These are phyloP conservation scores for Drosophila kambysellisi DNA, from an alignment of 2,888 invertebrate species.

Conservation along the genomic window DNA sequence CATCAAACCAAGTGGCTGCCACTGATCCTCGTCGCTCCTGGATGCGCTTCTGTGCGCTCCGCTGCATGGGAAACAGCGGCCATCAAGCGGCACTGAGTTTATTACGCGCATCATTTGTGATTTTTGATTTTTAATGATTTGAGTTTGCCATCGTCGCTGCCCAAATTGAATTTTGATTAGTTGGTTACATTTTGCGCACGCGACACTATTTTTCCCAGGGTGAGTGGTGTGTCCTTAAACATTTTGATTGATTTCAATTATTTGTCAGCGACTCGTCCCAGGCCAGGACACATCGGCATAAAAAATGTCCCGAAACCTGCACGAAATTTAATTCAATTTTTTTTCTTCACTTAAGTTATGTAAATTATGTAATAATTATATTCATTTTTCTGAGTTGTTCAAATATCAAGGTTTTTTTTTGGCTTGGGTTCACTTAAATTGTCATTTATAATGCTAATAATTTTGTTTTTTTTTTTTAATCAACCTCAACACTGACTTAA, in stretches of 20 bases:
- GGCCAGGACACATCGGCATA: constrained; percentile 11
- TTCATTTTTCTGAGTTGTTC: not conserved
- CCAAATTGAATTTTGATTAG: constrained; percentile 83
- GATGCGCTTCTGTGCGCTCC: constrained; percentile 19
- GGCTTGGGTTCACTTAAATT: not conserved
- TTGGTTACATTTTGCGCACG: constrained; percentile 53
- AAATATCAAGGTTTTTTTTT: not conserved
- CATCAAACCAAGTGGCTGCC: constrained; percentile 61
- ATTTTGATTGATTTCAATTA: constrained; percentile 80
- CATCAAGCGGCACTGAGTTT: constrained; percentile 50
- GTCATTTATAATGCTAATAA: not conserved
- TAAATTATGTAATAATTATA: constrained; percentile 30
- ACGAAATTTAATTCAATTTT: not conserved
- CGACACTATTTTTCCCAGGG: constrained; percentile 19
- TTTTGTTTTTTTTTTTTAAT: no score
- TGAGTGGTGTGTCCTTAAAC: constrained; percentile 29
- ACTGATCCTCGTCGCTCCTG: constrained; percentile 21
- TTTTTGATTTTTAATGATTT: constrained; percentile 82
- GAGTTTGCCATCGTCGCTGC: constrained; percentile 1
- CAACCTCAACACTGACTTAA: not conserved
- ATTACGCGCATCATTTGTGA: constrained; percentile 83
- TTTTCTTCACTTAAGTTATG: constrained; percentile 26
- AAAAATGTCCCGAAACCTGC: not conserved
- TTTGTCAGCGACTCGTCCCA: constrained; percentile 64
- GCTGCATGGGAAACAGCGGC: constrained; percentile 66